These are phyloP conservation scores for Paedocypris sp. DNA, from an alignment of 2,113 vertebrate species.

Conservation along the genomic window DNA sequence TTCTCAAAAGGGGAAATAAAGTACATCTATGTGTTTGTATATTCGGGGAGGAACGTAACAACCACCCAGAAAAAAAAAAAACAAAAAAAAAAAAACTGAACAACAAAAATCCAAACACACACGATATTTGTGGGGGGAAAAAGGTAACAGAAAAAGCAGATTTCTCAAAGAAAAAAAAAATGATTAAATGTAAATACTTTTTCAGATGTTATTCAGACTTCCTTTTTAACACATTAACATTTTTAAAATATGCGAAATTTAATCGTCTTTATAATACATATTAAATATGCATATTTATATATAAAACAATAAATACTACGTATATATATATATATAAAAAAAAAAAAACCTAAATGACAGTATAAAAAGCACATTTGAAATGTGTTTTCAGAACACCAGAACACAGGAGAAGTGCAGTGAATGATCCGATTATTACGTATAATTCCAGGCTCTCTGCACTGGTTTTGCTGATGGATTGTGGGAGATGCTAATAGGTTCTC, in stretches of 20 bases:
- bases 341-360: background rate
- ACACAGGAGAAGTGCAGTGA: too few species aligned
- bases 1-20: too few species aligned
- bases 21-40: too few species aligned
- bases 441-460: background rate
- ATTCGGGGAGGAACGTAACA: background rate
- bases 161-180: background rate
- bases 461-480: background rate
- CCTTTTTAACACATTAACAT: too few species aligned
- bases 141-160: background rate
- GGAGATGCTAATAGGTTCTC: constrained; percentile 11
- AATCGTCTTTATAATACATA: too few species aligned
- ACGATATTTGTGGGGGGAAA: too few species aligned
- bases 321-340: background rate
- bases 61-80: background rate
- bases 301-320: too few species aligned
- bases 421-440: background rate
- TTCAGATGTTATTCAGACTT: too few species aligned
- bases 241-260: too few species aligned
- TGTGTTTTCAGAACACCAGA: too few species aligned
- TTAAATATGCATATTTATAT: too few species aligned
- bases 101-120: background rate
- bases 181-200: background rate
- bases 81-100: background rate
- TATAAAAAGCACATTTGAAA: background rate